Percentiles rank a stretch among this genome's conserved stretches.
Conservation (phyloP, 2,113 vertebrate species). For the Phoenicopterus ruber region DNA sequence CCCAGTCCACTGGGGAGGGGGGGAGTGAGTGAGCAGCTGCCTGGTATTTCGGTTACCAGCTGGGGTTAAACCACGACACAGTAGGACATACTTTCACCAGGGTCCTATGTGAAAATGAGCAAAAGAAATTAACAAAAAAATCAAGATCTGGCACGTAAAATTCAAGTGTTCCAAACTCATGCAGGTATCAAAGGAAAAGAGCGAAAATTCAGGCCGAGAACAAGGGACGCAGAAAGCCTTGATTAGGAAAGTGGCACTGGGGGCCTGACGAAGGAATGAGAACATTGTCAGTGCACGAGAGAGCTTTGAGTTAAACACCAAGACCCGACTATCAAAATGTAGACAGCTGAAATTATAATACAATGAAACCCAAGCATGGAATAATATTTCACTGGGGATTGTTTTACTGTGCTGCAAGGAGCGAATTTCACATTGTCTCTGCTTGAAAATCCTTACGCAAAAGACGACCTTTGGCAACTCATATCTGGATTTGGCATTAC, state of each 20-base stretch:
- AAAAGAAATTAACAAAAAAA: not conserved
- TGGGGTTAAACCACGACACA: too few species aligned
- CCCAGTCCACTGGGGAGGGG: too few species aligned
- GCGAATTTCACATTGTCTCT: conserved; percentile 1
- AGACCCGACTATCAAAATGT: not conserved
- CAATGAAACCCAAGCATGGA: conserved; percentile 1
- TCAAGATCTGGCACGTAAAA: not conserved
- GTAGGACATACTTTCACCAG: not conserved
- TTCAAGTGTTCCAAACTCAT: not conserved
- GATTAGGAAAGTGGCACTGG: not conserved
- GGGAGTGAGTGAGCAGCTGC: too few species aligned
- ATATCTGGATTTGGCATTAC: not conserved
- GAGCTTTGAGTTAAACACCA: conserved; percentile 34
- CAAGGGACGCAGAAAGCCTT: not conserved
- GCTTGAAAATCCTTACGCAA: conserved; percentile 29
- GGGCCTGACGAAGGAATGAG: not conserved
- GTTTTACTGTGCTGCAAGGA: not conserved
- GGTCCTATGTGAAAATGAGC: not conserved
- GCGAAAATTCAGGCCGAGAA: not conserved
- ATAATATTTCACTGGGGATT: not conserved
- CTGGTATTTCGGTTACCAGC: too few species aligned
- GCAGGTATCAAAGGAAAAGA: not conserved
- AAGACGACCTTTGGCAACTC: not conserved
- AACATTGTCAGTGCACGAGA: not conserved
- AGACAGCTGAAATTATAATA: conserved; percentile 27